phyloP scores from a whole-genome alignment of 2,113 vertebrate species.

The Platysteira castanea region DNA sequence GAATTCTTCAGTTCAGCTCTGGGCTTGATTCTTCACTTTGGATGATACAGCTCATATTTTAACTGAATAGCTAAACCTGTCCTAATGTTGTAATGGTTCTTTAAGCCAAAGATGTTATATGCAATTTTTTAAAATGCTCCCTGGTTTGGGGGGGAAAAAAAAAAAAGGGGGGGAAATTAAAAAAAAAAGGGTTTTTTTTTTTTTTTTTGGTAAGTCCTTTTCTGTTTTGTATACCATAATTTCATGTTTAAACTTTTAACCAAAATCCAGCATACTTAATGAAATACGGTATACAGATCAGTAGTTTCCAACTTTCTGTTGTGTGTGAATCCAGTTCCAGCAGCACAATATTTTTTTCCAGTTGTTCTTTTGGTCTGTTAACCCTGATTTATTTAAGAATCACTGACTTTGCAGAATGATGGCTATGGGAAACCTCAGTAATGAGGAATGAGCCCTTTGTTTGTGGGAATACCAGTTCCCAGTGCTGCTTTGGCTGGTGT shows the following conservation, averaged over 20 bases:
- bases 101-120: neutral
- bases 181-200: neutral
- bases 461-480: neutral
- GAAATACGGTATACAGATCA: neutral
- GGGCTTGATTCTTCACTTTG: neutral
- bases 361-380: neutral
- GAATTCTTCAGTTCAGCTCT: neutral
- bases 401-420: neutral
- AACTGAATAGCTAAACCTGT: neutral
- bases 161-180: neutral
- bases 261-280: neutral
- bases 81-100: neutral
- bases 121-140: neutral
- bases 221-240: neutral
- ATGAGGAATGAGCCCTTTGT: slow-evolving; percentile 11
- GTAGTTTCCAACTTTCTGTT: neutral
- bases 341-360: neutral
- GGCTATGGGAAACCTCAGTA: neutral
- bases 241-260: neutral
- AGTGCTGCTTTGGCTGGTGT: neutral
- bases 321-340: neutral
- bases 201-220: neutral
- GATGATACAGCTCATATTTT: neutral
- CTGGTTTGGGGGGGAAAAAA: neutral
- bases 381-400: neutral